Percentiles rank a stretch among this genome's conserved stretches.
These are phyloP conservation scores for Achroia grisella DNA, from an alignment of 1,140 invertebrate genomes.

Conservation along the genomic window DNA sequence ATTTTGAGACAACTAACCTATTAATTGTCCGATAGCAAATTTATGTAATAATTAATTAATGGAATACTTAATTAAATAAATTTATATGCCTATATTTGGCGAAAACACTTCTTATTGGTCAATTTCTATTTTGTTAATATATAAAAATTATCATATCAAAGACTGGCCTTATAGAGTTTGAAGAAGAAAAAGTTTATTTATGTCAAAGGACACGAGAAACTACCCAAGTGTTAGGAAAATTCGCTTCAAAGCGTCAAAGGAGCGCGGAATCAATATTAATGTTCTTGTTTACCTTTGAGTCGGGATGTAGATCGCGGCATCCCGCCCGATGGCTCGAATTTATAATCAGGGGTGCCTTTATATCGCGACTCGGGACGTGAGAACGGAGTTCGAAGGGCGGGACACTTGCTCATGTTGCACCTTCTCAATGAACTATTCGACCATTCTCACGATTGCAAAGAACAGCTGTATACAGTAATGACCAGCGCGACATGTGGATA, in stretches of 20 bases:
- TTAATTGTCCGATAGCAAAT: neutral
- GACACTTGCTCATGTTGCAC: conserved; percentile 64
- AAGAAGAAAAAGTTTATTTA: conserved; percentile 28
- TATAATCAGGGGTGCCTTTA: conserved; percentile 63
- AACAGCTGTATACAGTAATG: conserved; percentile 35
- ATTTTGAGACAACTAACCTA: neutral
- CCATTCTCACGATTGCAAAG: conserved; percentile 60
- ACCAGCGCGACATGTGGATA: conserved; percentile 44
- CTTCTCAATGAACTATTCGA: conserved; percentile 28
- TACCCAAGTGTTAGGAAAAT: conserved; percentile 45
- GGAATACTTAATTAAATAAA: no score
- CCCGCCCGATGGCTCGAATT: conserved; percentile 57
- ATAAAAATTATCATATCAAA: conserved; percentile 25
- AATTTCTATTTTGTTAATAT: neutral
- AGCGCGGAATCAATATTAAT: conserved; percentile 68
- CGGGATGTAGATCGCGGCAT: conserved; percentile 33
- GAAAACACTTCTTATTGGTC: no score
- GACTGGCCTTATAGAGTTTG: conserved; percentile 3
- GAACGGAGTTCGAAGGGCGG: conserved; percentile 59
- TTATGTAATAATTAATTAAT: no score
- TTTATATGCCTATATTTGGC: no score
- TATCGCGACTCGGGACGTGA: conserved; percentile 41
- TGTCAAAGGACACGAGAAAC: conserved; percentile 50
- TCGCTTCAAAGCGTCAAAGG: conserved; percentile 56
- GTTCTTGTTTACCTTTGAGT: conserved; percentile 64